These are phyloP conservation scores for Drosophila sucinea DNA, from an alignment of 1,140 invertebrate species.

Conservation along the genomic window DNA sequence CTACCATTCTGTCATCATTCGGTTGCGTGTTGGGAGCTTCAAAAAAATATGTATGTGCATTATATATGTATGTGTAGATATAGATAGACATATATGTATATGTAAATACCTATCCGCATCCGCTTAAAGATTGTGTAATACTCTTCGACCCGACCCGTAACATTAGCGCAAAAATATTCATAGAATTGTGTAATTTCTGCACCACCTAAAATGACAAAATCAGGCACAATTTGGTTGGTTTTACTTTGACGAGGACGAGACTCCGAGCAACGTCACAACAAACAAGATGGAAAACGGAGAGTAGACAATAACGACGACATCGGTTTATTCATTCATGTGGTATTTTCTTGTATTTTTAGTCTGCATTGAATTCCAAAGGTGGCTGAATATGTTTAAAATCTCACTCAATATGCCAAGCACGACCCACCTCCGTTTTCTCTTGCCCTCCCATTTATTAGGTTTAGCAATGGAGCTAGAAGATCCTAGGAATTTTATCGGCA, in stretches of 20 bases:
- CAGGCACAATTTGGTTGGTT: neutral
- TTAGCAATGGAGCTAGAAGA: neutral
- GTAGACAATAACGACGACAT: constrained; percentile 1
- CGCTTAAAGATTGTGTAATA: constrained; percentile 16
- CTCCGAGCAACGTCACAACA: neutral
- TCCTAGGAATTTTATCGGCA: neutral
- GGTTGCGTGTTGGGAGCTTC: constrained; percentile 32
- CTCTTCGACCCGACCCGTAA: constrained; percentile 1
- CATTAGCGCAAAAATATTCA: neutral
- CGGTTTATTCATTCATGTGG: no score
- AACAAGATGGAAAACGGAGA: constrained; percentile 6
- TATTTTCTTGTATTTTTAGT: no score
- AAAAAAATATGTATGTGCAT: constrained; percentile 36
- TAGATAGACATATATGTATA: constrained; percentile 23
- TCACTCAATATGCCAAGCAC: neutral
- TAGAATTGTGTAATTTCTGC: constrained; percentile 19
- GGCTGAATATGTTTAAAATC: constrained; percentile 1
- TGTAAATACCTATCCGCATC: constrained; percentile 19
- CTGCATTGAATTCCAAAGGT: neutral
- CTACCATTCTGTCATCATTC: constrained; percentile 34
- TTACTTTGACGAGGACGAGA: neutral
- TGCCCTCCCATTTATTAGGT: neutral
- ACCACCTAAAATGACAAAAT: neutral
- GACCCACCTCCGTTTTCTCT: neutral
- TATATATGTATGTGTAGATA: constrained; percentile 21